Base-by-base conservation (phyloP, 2,888 invertebrate species). In the Diarsia brunnea region DNA sequence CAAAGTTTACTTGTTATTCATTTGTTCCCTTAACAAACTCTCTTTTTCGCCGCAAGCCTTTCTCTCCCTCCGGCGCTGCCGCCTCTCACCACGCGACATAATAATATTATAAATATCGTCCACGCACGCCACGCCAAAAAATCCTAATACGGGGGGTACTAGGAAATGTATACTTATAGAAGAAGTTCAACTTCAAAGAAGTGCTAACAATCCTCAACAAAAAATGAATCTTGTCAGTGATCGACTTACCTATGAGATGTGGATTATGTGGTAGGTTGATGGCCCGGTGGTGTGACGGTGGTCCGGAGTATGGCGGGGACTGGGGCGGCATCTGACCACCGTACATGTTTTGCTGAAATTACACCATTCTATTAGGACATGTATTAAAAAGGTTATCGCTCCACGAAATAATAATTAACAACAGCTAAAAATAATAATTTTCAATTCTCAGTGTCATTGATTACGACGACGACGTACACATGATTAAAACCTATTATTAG, bases 241-340 rank as follows among this genome's bases (percentile, higher is more conserved):
- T 47, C 0, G 1, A 70, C 82, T 91, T 89, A 96, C 97, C 96
- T 89, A 96, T 96, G 73, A 97, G 95, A 86, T 97, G 96, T 51
- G 96, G 96, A 87, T 96, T 96, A 86, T 96, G 96, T 19, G 96
- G 96, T 70, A 96, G 90, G 88, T 95, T 95, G 84, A 96, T 95
- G 71, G 96, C 96, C 84, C 96, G 95, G 86, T 95, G 95, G 86
- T 96, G 96, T 1, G 95, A 89, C 24, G 96, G 96, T 55, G 97
- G 96, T 0, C 96, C 96, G 19, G 96, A 92, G 90, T 96, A 96
- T 0, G 96, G 96, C 68, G 96, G 96, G 0, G 96, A 96, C 87
- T 95, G 96, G 2, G 95, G 92, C 51, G 92, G 90, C 92, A 93
- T 92, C 79, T 94, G 94, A 24, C 93, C 93, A 3, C 94, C 93